Evolutionary conservation across 1,140 invertebrate genomes (phyloP), one percentile per base, ranked within the genome.

Genomic region (Notospermus geniculatus): DNA sequence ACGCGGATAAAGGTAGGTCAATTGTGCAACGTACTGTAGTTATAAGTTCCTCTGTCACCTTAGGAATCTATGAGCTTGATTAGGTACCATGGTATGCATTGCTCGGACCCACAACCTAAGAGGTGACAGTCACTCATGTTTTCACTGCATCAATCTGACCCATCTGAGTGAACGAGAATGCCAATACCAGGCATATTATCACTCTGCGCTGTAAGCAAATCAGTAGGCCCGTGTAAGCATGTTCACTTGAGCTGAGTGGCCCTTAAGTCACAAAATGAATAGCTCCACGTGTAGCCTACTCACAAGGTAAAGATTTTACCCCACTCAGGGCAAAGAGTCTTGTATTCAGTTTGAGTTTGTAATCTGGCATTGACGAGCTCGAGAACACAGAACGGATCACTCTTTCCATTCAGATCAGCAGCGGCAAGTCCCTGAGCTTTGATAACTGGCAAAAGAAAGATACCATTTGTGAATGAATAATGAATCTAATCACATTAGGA

Each of bases 251-350:
- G 23, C 25, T 50, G 17, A 43, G 43, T 15, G 25, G n/a, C n/a
- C n/a, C n/a, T 17, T 61, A 2, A 23, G 22, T 15, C 7, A 56
- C 9, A 11, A 11, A 13, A 25, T 36, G 30, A 36, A 32, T 23
- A 17, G 7, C 9, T 7, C 15, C 29, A 27, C 58, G n/a, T n/a
- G n/a, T n/a, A n/a, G n/a, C n/a, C n/a, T 27, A 87, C 90, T 90
- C 83, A 95, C 92, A 99, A 97, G 39, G 91, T 95, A 78, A 99
- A 99, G 67, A 97, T 92, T 83, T 98, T 98, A 80, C 97, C 94
- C 97, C 97, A 99, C 63, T 90, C 92, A 0, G 97, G 97, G 54
- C 89, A 87, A 2, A 99, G 82, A 0, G 96, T 99, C 80, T 98
- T 98, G 79, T 99, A 99, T 79, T 98, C 95, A 0, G 97, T 99